These are phyloP conservation scores for Phalera bucephala DNA, from an alignment of 2,888 invertebrate genomes.

Conservation along the genomic window DNA sequence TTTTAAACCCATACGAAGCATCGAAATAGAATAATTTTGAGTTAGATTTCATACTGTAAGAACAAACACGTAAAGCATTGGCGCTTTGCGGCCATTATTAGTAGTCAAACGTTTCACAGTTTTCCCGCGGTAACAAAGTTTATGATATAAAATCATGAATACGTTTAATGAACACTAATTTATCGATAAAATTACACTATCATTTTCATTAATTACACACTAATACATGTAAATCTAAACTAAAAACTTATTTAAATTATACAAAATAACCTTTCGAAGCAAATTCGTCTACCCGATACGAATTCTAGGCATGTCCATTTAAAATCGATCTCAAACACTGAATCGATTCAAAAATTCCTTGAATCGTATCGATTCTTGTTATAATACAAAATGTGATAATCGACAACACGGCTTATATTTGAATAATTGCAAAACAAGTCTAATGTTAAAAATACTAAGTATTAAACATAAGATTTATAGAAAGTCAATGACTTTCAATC, in stretches of 20 bases:
- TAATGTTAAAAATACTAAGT: no score
- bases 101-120: slow-evolving; percentile 75
- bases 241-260: slow-evolving; percentile 11
- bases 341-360: no score
- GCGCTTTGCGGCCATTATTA: slow-evolving; percentile 82
- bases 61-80: slow-evolving; percentile 77
- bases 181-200: slow-evolving; percentile 25
- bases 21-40: slow-evolving; percentile 46
- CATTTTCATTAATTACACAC: slow-evolving; percentile 19
- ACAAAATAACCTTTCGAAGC: slow-evolving; percentile 32
- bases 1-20: slow-evolving; percentile 47
- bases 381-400: no score
- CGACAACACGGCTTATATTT: no score
- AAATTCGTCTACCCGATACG: no score
- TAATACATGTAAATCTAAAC: slow-evolving; percentile 23
- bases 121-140: slow-evolving; percentile 75
- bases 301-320: no score
- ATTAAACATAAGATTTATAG: no score
- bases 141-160: slow-evolving; percentile 23
- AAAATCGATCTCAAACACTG: no score
- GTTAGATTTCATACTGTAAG: slow-evolving; percentile 54
- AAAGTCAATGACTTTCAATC: no score
- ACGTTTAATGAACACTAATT: slow-evolving; percentile 14
- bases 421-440: no score
- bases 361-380: no score